A percentile compares a stretch with the other conserved stretches of the same genome.
These are phyloP conservation scores for Cherax quadricarinatus DNA, from an alignment of 1,140 invertebrate species.

Conservation along the genomic window DNA sequence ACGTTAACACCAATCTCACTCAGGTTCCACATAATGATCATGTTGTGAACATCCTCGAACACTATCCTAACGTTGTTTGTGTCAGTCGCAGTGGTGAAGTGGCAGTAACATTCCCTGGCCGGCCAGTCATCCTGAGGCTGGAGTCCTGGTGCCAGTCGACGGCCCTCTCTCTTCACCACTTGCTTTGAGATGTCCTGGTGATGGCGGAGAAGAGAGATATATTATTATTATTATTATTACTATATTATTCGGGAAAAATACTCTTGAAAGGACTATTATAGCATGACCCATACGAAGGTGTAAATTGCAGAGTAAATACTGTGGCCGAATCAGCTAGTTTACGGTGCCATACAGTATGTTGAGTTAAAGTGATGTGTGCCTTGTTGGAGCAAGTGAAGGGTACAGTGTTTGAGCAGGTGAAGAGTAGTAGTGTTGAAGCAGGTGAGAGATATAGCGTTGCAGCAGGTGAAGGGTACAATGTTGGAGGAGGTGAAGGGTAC, in stretches of 20 bases:
- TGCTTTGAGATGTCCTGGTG: constrained; percentile 57
- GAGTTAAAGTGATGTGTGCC: too few relatives aligned
- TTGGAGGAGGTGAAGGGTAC: not conserved
- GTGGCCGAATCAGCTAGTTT: too few relatives aligned
- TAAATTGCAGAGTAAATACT: too few relatives aligned
- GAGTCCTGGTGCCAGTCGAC: constrained; percentile 42
- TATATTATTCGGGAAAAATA: too few relatives aligned
- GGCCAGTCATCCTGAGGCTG: not conserved
- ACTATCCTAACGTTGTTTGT: constrained; percentile 84
- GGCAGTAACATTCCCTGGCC: constrained; percentile 79
- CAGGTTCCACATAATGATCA: constrained; percentile 82
- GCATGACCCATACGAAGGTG: too few relatives aligned
- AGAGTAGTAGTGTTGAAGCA: not conserved
- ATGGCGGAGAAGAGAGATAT: not conserved
- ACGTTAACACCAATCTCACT: constrained; percentile 73
- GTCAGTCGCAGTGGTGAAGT: constrained; percentile 86
- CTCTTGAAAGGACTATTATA: too few relatives aligned
- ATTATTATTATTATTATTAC: too few relatives aligned
- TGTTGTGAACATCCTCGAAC: constrained; percentile 85
- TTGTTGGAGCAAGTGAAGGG: too few relatives aligned
- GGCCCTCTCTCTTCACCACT: constrained; percentile 22
- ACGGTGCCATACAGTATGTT: too few relatives aligned
- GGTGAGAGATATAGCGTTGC: not conserved
- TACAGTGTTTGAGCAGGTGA: not conserved
- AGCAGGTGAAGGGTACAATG: not conserved